Conservation (phyloP, 2,888 invertebrate genomes). For the Morpho achilles region DNA sequence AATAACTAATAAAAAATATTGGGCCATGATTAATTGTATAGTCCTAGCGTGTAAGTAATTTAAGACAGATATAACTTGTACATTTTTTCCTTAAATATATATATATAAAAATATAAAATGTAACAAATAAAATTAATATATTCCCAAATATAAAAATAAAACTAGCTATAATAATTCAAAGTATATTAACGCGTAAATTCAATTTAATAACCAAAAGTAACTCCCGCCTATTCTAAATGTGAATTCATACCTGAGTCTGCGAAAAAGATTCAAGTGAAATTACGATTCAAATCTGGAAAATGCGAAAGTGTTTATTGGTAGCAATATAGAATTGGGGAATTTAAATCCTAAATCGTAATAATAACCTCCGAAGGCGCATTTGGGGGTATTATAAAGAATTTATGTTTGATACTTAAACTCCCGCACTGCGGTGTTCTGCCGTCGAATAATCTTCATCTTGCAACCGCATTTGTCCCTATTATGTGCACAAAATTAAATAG, state of each 20-base stretch:
- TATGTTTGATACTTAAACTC: conserved; percentile 52
- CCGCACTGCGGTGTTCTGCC: conserved; percentile 58
- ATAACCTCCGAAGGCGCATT: conserved; percentile 42
- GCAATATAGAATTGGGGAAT: conserved; percentile 37
- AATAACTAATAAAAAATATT: no score
- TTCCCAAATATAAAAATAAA: no score
- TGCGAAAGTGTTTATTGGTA: conserved; percentile 33
- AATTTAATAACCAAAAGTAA: no score
- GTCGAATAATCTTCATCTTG: conserved; percentile 53
- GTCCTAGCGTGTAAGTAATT: no score
- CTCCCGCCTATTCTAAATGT: neutral
- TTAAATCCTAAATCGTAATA: conserved; percentile 39
- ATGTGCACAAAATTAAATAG: neutral
- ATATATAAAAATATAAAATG: no score
- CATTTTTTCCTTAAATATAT: no score
- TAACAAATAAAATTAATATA: no score
- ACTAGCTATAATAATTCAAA: no score
- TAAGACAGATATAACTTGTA: no score
- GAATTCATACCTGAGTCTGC: neutral
- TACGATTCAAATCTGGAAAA: conserved; percentile 19
- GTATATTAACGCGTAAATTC: no score
- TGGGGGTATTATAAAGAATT: conserved; percentile 52
- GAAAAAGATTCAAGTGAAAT: conserved; percentile 5
- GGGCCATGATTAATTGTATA: no score
- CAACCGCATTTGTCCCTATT: conserved; percentile 34